Conservation (phyloP, 2,113 vertebrate species). For the Channa maculata region DNA sequence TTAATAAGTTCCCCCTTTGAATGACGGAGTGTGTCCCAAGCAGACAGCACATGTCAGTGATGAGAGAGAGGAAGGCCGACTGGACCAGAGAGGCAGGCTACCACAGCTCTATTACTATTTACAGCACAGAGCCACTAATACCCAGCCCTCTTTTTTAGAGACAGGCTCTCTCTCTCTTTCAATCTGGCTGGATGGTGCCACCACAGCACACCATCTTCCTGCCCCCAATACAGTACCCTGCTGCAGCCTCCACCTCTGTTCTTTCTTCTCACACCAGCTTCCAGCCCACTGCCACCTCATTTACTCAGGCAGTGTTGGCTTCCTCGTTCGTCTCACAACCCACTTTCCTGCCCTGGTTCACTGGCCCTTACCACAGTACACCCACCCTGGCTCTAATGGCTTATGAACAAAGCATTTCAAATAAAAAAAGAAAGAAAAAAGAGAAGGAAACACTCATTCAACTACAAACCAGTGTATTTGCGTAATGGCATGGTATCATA, state of each 20-base stretch:
- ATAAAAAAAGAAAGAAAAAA: constrained; percentile 29
- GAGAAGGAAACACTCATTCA: constrained; percentile 36
- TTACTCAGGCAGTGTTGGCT: constrained; percentile 44
- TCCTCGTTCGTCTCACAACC: constrained; percentile 52
- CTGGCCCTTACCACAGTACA: constrained; percentile 44
- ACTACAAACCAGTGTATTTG: constrained; percentile 43
- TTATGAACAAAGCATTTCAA: constrained; percentile 50
- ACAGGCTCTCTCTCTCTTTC: constrained; percentile 25
- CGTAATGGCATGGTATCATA: constrained; percentile 29
- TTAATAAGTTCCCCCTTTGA: constrained; percentile 80
- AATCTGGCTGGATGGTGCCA: constrained; percentile 46
- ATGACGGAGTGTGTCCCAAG: constrained; percentile 78
- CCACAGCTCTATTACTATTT: constrained; percentile 71
- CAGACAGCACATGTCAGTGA: constrained; percentile 79
- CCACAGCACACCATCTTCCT: constrained; percentile 44
- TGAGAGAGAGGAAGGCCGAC: constrained; percentile 56
- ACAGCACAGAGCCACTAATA: constrained; percentile 57
- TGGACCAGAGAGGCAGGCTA: constrained; percentile 38
- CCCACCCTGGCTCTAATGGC: constrained; percentile 32
- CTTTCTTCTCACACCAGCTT: constrained; percentile 39
- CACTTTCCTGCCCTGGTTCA: constrained; percentile 43
- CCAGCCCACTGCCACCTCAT: constrained; percentile 59
- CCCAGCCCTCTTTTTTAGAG: constrained; percentile 41
- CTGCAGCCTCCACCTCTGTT: constrained; percentile 38
- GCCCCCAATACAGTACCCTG: constrained; percentile 15